A percentile compares a stretch with the other conserved stretches of the same genome.
Evolutionary conservation across 1,140 invertebrate species (phyloP).

Genomic region (Cardiocondyla obscurior): DNA sequence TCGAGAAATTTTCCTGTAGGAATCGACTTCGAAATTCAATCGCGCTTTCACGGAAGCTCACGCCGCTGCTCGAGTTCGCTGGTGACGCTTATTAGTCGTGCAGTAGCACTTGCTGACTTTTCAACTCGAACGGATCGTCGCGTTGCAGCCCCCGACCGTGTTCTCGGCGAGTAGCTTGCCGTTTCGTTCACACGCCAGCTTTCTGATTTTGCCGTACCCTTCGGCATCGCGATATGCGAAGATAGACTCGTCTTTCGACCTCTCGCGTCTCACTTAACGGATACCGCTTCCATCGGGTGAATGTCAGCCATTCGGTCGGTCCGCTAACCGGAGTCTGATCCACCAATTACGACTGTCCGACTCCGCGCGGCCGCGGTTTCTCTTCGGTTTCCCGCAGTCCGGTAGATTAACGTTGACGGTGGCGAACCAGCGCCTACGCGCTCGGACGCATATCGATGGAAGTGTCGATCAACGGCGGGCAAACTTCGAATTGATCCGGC

Average conservation of each 20-base stretch:
- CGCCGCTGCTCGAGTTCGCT: neutral
- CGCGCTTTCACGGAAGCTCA: neutral
- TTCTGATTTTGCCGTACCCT: no score
- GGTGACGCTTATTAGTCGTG: neutral
- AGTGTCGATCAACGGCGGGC: slow-evolving; percentile 54
- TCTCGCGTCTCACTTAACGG: neutral
- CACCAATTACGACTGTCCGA: slow-evolving; percentile 40
- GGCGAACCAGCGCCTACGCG: slow-evolving; percentile 8
- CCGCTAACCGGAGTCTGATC: slow-evolving; percentile 37
- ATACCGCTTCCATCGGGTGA: neutral
- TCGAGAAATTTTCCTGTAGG: neutral
- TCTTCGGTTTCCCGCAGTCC: slow-evolving; percentile 35
- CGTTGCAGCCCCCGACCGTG: neutral
- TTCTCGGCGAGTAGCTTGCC: neutral
- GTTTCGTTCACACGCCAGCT: slow-evolving; percentile 2
- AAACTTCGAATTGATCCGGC: slow-evolving; percentile 27
- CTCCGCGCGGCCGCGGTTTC: slow-evolving; percentile 33
- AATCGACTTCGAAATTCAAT: neutral
- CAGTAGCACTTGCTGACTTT: neutral
- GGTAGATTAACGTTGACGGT: slow-evolving; percentile 58
- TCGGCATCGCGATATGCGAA: neutral
- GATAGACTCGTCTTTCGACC: neutral
- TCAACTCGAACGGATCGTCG: neutral
- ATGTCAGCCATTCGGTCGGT: slow-evolving; percentile 41
- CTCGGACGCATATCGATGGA: slow-evolving; percentile 62